Conservation (phyloP, 2,113 vertebrate genomes). For the Hystrix cristata region DNA sequence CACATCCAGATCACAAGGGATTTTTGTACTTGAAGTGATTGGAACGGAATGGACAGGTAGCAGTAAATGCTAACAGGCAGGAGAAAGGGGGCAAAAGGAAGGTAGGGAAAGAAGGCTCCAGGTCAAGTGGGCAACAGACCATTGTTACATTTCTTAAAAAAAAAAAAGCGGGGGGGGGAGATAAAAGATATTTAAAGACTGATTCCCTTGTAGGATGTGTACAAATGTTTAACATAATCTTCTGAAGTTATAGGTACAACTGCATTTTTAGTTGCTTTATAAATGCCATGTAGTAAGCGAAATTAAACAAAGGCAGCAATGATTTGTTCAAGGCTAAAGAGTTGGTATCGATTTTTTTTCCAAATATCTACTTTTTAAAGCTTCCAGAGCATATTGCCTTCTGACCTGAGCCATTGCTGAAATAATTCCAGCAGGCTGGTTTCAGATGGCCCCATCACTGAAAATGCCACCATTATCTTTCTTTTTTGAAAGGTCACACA, state of each 20-base stretch:
- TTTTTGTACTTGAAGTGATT: neutral
- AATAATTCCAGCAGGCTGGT: neutral
- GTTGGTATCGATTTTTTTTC: neutral
- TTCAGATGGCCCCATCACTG: neutral
- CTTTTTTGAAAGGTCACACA: neutral
- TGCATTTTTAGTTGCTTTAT: conserved; percentile 17
- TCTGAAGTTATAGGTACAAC: neutral
- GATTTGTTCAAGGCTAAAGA: neutral
- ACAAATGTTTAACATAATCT: neutral
- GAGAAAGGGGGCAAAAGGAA: neutral
- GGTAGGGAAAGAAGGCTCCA: neutral
- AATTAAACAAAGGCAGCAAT: neutral
- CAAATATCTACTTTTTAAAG: neutral
- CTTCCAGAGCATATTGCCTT: neutral
- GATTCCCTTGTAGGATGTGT: neutral
- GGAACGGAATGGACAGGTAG: neutral
- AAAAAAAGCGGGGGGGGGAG: neutral
- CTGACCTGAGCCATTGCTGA: neutral
- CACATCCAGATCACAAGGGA: neutral
- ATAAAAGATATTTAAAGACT: neutral
- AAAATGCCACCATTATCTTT: neutral
- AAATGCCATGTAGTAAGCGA: neutral
- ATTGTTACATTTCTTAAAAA: neutral
- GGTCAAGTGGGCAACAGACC: neutral
- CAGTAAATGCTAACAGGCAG: neutral